phyloP scores from a whole-genome alignment of 2,113 vertebrate genomes.

The Pseudorasbora parva region DNA sequence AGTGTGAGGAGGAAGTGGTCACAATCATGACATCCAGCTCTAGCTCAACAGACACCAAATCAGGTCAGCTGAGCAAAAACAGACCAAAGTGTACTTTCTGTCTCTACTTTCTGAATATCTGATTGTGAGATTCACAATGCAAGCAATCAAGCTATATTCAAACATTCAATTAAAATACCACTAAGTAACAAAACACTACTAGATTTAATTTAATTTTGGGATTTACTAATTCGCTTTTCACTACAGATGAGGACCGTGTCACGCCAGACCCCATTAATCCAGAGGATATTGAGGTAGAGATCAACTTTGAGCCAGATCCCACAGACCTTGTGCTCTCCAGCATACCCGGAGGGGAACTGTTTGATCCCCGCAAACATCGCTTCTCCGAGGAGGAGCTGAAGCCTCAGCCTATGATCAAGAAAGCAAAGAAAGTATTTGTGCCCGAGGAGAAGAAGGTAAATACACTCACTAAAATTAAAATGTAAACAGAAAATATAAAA shows the following conservation, averaged over 20 bases:
- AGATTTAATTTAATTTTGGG: background rate
- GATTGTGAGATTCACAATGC: background rate
- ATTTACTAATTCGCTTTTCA: slow-evolving; percentile 70
- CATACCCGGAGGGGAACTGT: slow-evolving; percentile 94
- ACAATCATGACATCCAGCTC: slow-evolving; percentile 60
- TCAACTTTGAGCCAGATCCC: slow-evolving; percentile 94
- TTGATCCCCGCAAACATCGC: slow-evolving; percentile 93
- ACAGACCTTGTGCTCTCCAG: slow-evolving; percentile 94
- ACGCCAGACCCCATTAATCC: slow-evolving; percentile 84
- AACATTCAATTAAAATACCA: background rate
- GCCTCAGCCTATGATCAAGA: slow-evolving; percentile 98
- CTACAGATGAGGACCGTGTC: slow-evolving; percentile 74
- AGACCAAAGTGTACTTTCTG: background rate
- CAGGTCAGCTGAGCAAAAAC: slow-evolving; percentile 55
- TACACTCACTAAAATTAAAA: background rate
- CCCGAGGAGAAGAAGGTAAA: slow-evolving; percentile 92
- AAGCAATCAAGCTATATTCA: background rate
- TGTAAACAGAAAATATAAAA: background rate
- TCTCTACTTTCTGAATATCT: background rate
- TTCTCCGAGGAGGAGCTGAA: slow-evolving; percentile 95
- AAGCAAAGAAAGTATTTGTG: slow-evolving; percentile 96
- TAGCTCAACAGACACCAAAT: slow-evolving; percentile 45
- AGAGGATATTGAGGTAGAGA: slow-evolving; percentile 86
- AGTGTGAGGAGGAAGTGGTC: slow-evolving; percentile 67
- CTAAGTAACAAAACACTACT: background rate